Evolutionary conservation across 1,140 invertebrate species (phyloP).

Genomic region (Pteromalus puparum): DNA sequence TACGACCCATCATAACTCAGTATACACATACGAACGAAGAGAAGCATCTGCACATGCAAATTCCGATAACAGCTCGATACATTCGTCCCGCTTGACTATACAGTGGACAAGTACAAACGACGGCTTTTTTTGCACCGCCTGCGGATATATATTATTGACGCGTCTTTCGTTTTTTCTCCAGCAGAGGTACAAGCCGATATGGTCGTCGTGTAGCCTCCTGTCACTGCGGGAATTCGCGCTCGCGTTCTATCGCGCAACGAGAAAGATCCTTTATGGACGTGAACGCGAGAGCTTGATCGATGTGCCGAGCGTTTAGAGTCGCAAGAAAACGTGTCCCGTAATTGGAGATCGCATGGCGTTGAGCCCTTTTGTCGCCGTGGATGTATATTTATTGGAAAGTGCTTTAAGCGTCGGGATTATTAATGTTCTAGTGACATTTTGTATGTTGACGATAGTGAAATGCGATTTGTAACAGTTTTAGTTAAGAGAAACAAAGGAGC

Average conservation of each 20-base stretch:
- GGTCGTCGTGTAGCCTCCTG: not conserved
- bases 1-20: not conserved
- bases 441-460: too few relatives aligned
- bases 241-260: not conserved
- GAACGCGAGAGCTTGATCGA: not conserved
- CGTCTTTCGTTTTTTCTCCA: not conserved
- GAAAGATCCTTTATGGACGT: not conserved
- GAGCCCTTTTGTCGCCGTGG: not conserved
- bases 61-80: not conserved
- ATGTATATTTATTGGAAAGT: slow-evolving; percentile 5
- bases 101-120: not conserved
- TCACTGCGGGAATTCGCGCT: not conserved
- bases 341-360: not conserved
- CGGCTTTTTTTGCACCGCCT: not conserved
- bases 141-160: not conserved
- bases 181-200: not conserved
- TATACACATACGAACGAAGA: not conserved
- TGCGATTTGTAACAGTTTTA: too few relatives aligned
- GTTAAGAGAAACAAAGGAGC: too few relatives aligned
- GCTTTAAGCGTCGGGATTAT: not conserved
- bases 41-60: not conserved
- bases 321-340: not conserved
- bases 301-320: not conserved
- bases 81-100: not conserved
- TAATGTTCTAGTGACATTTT: not conserved